Base-by-base conservation (phyloP, 2,113 vertebrate genomes). In the Myiozetetes cayanensis region DNA sequence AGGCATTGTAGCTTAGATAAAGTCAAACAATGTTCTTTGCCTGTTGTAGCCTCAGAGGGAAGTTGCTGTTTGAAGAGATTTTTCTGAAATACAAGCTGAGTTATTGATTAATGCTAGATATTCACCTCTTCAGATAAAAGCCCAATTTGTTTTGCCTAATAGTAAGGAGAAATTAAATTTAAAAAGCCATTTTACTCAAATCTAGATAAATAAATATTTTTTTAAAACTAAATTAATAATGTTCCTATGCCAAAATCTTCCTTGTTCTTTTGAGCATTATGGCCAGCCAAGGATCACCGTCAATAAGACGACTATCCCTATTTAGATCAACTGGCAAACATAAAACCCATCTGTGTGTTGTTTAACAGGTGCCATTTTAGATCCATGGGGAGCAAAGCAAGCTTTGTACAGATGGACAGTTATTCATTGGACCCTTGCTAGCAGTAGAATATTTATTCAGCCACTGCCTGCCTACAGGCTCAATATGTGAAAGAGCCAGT, bases 301-400 rank as follows among this genome's bases (percentile, higher is more conserved):
- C 94, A 91, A 71, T 84, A 96, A 88, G 89, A 93, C 4, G 0
- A 94, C 93, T 89, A 58, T 86, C 85, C 91, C 46, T 95, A 65
- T 96, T 96, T 94, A 93, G 95, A 95, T 96, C 81, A 90, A 97
- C 91, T 96, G 94, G 94, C 96, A 97, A 95, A 95, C 67, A 94
- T 85, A 83, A 96, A 93, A 85, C 91, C 95, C 96, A 96, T 96
- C 96, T 96, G 93, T 95, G 94, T 95, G 87, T 95, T 96, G 85
- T 87, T 95, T 97, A 96, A 97, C 95, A 97, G 95, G 95, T 96
- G 95, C 94, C 95, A 95, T 96, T 95, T 96, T 96, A 94, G 91
- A 96, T 95, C 96, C 94, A 61, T 94, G 58, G 93, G 94, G 94
- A 96, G 93, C 72, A 94, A 93, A 93, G 90, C 91, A 94, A 91